Conservation (phyloP, 2,113 vertebrate species). For the Limnothrissa miodon region DNA sequence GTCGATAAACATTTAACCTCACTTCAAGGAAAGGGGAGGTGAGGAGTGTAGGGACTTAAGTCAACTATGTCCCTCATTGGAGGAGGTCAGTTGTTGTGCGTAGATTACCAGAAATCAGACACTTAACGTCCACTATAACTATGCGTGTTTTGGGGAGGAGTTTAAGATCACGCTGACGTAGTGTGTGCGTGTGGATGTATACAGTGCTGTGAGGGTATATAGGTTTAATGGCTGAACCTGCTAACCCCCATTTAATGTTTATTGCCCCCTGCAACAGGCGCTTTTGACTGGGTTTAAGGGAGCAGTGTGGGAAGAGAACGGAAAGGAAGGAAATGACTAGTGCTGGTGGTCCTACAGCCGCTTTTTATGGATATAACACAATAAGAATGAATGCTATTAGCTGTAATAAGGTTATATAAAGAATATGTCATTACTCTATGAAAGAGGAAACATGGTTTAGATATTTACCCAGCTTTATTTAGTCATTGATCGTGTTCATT, state of each 20-base stretch:
- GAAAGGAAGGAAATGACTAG: slow-evolving; percentile 23
- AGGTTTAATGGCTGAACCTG: slow-evolving; percentile 43
- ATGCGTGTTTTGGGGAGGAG: slow-evolving; percentile 17
- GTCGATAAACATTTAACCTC: slow-evolving; percentile 33
- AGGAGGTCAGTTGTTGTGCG: neutral
- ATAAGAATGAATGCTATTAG: neutral
- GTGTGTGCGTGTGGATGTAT: slow-evolving; percentile 21
- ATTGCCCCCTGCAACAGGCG: slow-evolving; percentile 40
- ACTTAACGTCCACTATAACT: neutral
- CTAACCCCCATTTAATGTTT: slow-evolving; percentile 53
- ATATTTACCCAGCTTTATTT: neutral
- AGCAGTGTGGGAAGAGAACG: neutral
- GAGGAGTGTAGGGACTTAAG: neutral
- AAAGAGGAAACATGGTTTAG: neutral
- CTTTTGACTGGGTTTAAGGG: neutral
- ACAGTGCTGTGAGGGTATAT: neutral
- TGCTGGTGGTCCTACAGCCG: neutral
- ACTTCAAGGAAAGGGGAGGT: slow-evolving; percentile 23
- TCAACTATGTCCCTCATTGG: neutral
- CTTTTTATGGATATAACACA: neutral
- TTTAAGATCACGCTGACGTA: neutral
- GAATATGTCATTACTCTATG: neutral
- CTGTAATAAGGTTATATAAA: neutral
- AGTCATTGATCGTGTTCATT: neutral
- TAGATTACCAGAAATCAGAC: neutral